Percentiles rank a stretch among this genome's conserved stretches.
Conservation (phyloP, 2,113 vertebrate genomes). For the Monarcha castaneiventris region DNA sequence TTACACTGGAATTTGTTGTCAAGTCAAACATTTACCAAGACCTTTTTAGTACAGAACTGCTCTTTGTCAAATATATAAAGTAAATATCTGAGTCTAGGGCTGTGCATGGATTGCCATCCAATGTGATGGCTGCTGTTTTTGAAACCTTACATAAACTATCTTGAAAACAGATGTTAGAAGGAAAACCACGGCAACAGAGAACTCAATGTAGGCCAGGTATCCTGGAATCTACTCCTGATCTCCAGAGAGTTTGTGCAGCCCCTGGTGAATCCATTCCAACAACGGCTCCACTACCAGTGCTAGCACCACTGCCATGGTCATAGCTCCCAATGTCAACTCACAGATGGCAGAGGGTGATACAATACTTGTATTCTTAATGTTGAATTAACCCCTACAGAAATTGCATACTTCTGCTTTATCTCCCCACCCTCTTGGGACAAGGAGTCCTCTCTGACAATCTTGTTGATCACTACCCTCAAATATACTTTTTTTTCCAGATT, state of each 20-base stretch:
- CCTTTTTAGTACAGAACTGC: not conserved
- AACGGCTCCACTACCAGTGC: not conserved
- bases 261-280: not conserved
- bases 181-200: not conserved
- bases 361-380: not conserved
- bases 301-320: fast-evolving
- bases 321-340: fast-evolving
- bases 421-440: not conserved
- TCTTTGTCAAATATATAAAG: not conserved
- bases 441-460: not conserved
- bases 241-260: not conserved
- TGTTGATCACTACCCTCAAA: not conserved
- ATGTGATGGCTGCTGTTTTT: not conserved
- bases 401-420: not conserved
- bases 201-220: not conserved
- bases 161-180: not conserved
- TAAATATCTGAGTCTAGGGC: not conserved
- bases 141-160: not conserved
- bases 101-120: not conserved
- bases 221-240: not conserved
- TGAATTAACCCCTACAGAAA: not conserved
- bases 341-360: not conserved
- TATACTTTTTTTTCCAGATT: not conserved
- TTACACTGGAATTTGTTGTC: not conserved
- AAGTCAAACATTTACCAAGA: not conserved